Evolutionary conservation across 2,888 invertebrate species (phyloP).

Genomic region (Drosophila anomelani): DNA sequence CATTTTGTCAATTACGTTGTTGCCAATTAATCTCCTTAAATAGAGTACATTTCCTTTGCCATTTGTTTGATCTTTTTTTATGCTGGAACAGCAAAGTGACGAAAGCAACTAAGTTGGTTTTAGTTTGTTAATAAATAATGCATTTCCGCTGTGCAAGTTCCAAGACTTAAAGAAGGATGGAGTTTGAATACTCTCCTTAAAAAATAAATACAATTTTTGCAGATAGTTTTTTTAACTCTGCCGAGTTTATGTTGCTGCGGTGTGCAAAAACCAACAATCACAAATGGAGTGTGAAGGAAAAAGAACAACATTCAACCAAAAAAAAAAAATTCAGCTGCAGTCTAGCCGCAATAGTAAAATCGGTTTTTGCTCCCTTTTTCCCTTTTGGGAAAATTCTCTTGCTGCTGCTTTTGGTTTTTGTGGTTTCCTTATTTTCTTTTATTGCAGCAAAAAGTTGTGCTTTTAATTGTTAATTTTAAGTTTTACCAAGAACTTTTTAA

Average conservation of each 20-base stretch:
- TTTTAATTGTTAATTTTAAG: constrained; percentile 36
- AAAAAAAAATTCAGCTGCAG: constrained; percentile 19
- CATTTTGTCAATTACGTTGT: constrained; percentile 70
- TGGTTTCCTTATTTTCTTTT: constrained; percentile 17
- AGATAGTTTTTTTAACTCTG: background rate
- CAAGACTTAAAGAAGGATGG: background rate
- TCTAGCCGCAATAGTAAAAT: constrained; percentile 14
- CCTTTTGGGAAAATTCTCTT: background rate
- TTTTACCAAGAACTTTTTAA: constrained; percentile 10
- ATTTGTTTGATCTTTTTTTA: constrained; percentile 24
- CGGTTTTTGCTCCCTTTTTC: background rate
- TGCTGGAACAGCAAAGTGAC: constrained; percentile 10
- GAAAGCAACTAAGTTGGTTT: constrained; percentile 30
- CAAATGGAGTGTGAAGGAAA: background rate
- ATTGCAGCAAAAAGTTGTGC: constrained; percentile 17
- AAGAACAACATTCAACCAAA: background rate
- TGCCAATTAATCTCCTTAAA: constrained; percentile 43
- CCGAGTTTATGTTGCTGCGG: background rate
- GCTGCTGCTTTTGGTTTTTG: background rate
- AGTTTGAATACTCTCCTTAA: background rate
- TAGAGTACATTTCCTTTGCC: constrained; percentile 33
- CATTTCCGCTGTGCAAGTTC: constrained; percentile 1
- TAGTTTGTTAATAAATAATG: constrained; percentile 3
- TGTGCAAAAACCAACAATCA: background rate
- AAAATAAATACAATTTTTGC: background rate